phyloP scores from a whole-genome alignment of 2,888 invertebrate genomes.

The Periphyllus acericola region DNA sequence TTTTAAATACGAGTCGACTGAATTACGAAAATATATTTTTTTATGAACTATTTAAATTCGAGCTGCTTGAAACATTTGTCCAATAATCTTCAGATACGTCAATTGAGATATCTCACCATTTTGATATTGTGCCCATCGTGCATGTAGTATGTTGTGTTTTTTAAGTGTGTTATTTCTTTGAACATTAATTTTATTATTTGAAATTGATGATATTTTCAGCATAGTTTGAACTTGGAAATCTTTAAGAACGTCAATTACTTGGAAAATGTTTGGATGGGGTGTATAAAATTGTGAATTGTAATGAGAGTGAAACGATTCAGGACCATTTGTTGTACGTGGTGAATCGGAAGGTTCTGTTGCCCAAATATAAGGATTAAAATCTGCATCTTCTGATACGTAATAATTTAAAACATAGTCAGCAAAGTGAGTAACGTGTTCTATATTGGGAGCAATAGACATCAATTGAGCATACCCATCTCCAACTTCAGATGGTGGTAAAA shows the following conservation, averaged over 20 bases:
- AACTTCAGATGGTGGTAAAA: not conserved
- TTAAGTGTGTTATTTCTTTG: too few relatives aligned
- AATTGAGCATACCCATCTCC: not conserved
- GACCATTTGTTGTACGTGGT: not conserved
- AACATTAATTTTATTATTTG: too few relatives aligned
- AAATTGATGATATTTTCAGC: too few relatives aligned
- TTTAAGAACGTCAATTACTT: too few relatives aligned
- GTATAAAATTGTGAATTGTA: too few relatives aligned
- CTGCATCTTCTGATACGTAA: not conserved
- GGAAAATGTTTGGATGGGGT: too few relatives aligned
- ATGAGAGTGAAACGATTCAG: not conserved
- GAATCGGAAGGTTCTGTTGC: not conserved
- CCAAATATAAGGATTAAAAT: not conserved
- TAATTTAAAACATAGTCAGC: not conserved
- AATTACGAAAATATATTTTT: too few relatives aligned
- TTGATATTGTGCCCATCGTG: too few relatives aligned
- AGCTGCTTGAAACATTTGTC: not conserved
- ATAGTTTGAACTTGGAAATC: too few relatives aligned
- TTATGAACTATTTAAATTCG: not conserved
- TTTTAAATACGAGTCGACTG: too few relatives aligned
- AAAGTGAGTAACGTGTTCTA: not conserved
- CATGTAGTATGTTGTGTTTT: too few relatives aligned
- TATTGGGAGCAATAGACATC: not conserved
- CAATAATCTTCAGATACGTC: not conserved
- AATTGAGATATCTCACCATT: not conserved